A percentile compares a stretch with the other conserved stretches of the same genome.
These are phyloP conservation scores for Varecia variegata DNA, from an alignment of 2,797 vertebrate genomes.

Conservation along the genomic window DNA sequence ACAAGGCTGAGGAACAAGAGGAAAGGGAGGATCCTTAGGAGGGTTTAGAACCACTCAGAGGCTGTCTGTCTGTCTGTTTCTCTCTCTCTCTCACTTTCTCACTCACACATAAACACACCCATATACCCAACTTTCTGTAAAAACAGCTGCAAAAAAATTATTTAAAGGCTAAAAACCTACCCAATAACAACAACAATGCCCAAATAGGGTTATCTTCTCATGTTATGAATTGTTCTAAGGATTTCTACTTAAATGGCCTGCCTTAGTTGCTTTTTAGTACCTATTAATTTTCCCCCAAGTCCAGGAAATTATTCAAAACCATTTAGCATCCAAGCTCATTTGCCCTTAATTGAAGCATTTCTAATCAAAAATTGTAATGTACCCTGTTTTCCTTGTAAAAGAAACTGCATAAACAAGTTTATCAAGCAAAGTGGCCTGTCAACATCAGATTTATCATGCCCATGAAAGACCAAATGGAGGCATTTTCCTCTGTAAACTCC, in stretches of 20 bases:
- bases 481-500: conserved; percentile 29
- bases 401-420: conserved; percentile 61
- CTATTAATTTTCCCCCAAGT: not conserved
- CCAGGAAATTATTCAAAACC: conserved; percentile 27
- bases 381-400: conserved; percentile 27
- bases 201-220: not conserved
- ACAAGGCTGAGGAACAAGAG: not conserved
- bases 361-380: conserved; percentile 50
- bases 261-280: not conserved
- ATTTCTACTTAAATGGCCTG: not conserved
- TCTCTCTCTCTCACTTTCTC: not conserved
- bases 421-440: conserved; percentile 43
- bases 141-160: not conserved
- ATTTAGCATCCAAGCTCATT: conserved; percentile 43
- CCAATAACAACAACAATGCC: not conserved
- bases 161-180: not conserved
- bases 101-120: not conserved
- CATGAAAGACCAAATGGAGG: conserved; percentile 45
- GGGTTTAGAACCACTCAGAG: not conserved
- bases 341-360: conserved; percentile 39
- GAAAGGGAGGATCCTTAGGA: not conserved
- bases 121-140: not conserved
- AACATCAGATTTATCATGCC: conserved; percentile 32
- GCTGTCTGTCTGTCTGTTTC: not conserved
- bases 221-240: not conserved